phyloP scores from a whole-genome alignment of 1,140 invertebrate species.

The Drosophila eugracilis region DNA sequence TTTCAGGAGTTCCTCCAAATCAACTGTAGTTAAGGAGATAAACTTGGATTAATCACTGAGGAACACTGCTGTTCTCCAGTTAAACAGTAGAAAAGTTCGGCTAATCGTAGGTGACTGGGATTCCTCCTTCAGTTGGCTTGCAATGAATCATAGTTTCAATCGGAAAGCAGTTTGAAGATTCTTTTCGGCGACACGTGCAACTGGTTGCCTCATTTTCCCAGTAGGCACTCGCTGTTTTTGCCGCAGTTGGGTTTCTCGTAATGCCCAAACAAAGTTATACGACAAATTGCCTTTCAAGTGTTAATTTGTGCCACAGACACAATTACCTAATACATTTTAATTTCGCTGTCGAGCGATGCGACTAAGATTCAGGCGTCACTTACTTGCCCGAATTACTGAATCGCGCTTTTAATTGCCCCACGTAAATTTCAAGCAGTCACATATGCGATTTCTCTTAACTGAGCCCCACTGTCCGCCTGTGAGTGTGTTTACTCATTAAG shows the following conservation, averaged over 20 bases:
- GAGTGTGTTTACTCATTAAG: slow-evolving; percentile 49
- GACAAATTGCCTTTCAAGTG: slow-evolving; percentile 77
- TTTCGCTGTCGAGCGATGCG: slow-evolving; percentile 60
- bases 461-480: slow-evolving; percentile 22
- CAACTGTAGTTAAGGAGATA: no score
- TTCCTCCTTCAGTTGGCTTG: not conserved
- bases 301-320: slow-evolving; percentile 82
- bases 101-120: not conserved
- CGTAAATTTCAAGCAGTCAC: slow-evolving; percentile 48
- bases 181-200: slow-evolving; percentile 5
- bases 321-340: slow-evolving; percentile 82
- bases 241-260: slow-evolving; percentile 24
- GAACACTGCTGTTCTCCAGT: slow-evolving; percentile 16
- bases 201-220: slow-evolving; percentile 22
- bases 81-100: no score
- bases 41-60: slow-evolving; percentile 14
- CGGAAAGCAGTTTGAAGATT: not conserved
- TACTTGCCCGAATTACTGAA: slow-evolving; percentile 28
- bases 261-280: slow-evolving; percentile 45
- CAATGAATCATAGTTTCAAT: not conserved
- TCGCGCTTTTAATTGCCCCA: slow-evolving; percentile 40
- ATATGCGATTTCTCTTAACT: slow-evolving; percentile 43
- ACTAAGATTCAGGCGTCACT: slow-evolving; percentile 25
- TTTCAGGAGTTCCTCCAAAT: no score
- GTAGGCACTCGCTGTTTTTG: slow-evolving; percentile 16